A percentile compares a stretch with the other conserved stretches of the same genome.
Evolutionary conservation across 2,797 vertebrate species (phyloP).

Genomic region (Vipera latastei): DNA sequence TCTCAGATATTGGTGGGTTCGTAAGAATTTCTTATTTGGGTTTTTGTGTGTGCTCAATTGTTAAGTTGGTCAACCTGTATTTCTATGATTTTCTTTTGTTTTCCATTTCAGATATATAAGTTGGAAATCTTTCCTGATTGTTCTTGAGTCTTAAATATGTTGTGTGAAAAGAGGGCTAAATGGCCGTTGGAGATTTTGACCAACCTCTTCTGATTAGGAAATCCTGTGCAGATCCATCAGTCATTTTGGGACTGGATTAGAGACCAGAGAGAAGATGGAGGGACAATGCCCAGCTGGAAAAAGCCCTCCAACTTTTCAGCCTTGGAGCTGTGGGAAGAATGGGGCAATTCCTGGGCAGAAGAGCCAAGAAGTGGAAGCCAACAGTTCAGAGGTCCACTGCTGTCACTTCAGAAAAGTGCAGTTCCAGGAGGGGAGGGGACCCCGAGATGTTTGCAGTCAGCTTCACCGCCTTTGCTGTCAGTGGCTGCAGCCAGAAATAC

Average conservation of each 20-base stretch:
- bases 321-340: neutral
- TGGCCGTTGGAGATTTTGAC: neutral
- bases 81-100: neutral
- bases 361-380: neutral
- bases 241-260: neutral
- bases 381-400: neutral
- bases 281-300: rapidly evolving
- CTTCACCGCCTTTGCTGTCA: neutral
- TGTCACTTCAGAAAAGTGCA: neutral
- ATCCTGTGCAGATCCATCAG: neutral
- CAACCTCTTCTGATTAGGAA: neutral
- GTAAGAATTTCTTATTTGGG: neutral
- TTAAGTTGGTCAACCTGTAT: neutral
- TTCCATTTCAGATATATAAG: neutral
- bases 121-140: neutral
- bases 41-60: neutral
- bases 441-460: neutral
- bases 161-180: neutral
- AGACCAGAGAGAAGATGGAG: neutral
- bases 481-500: neutral
- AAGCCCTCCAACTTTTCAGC: neutral
- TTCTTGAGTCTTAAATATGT: neutral
- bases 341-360: neutral
- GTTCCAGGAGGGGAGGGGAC: neutral
- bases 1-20: neutral